Evolutionary conservation across 2,888 invertebrate species (phyloP).

Genomic region (Dysmachus trigonus): DNA sequence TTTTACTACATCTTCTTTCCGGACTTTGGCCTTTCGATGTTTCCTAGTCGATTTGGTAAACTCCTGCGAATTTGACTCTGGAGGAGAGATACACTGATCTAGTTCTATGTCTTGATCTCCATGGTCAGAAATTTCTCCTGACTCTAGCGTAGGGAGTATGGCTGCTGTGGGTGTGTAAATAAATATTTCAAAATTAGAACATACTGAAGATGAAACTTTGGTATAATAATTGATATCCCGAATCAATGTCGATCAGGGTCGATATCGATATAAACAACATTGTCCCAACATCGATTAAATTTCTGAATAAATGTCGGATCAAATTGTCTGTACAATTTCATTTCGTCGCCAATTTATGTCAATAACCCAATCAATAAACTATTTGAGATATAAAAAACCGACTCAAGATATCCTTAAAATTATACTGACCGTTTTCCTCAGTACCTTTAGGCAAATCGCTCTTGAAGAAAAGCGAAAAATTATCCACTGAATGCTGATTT

Average conservation of each 20-base stretch:
- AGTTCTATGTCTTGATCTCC: not conserved
- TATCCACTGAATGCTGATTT: constrained; percentile 41
- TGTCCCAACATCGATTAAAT: too few relatives aligned
- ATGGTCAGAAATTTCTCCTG: not conserved
- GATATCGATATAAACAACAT: too few relatives aligned
- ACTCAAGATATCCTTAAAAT: too few relatives aligned
- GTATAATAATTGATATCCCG: not conserved
- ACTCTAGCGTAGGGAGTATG: not conserved
- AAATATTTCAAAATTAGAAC: not conserved
- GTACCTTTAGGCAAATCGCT: constrained; percentile 31
- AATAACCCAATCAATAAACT: too few relatives aligned
- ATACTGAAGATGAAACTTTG: not conserved
- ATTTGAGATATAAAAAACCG: too few relatives aligned
- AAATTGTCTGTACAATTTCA: too few relatives aligned
- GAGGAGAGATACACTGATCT: not conserved
- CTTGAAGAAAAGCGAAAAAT: constrained; percentile 48
- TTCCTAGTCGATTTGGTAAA: not conserved
- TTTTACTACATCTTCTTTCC: constrained; percentile 34
- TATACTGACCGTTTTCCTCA: not conserved
- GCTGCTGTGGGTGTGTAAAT: not conserved
- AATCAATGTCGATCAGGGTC: not conserved
- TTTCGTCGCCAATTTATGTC: too few relatives aligned
- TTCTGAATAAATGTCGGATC: too few relatives aligned
- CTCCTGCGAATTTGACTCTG: not conserved
- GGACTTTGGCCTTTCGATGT: not conserved